These are phyloP conservation scores for Cynaeus angustus DNA, from an alignment of 2,888 invertebrate genomes.

Conservation along the genomic window DNA sequence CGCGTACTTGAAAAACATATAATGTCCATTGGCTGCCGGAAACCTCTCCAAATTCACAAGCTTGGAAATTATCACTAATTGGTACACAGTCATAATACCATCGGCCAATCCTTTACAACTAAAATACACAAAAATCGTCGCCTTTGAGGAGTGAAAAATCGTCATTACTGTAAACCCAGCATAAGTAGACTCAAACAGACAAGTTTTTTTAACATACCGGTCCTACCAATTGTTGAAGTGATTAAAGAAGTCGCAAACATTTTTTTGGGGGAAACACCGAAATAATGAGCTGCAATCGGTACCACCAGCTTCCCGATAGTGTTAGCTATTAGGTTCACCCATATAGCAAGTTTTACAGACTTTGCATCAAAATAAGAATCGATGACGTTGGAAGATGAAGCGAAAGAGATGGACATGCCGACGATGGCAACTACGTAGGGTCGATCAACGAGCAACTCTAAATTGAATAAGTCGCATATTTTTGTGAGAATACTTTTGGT, in stretches of 20 bases:
- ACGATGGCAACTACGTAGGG: constrained; percentile 64
- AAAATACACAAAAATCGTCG: constrained; percentile 47
- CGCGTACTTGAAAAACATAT: constrained; percentile 67
- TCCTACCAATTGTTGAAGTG: constrained; percentile 68
- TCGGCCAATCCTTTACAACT: constrained; percentile 67
- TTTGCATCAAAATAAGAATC: constrained; percentile 67
- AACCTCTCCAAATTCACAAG: constrained; percentile 67
- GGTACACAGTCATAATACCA: constrained; percentile 70
- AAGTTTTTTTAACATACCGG: constrained; percentile 62
- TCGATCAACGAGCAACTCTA: constrained; percentile 65
- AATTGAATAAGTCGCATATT: constrained; percentile 63
- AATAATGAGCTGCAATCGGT: constrained; percentile 67
- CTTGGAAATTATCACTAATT: constrained; percentile 69
- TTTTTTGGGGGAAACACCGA: constrained; percentile 64
- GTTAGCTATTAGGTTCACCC: constrained; percentile 68
- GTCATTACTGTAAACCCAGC: constrained; percentile 62
- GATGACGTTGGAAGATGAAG: constrained; percentile 72
- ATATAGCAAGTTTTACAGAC: constrained; percentile 68
- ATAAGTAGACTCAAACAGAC: neutral
- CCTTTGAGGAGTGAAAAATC: constrained; percentile 53
- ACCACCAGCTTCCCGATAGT: constrained; percentile 68
- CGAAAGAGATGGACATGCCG: constrained; percentile 71
- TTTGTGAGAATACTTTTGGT: constrained; percentile 55
- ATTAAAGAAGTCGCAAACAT: constrained; percentile 68
- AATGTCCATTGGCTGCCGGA: constrained; percentile 68